Evolutionary conservation across 2,113 vertebrate genomes (phyloP).

Genomic region (Corydoras maculifer): DNA sequence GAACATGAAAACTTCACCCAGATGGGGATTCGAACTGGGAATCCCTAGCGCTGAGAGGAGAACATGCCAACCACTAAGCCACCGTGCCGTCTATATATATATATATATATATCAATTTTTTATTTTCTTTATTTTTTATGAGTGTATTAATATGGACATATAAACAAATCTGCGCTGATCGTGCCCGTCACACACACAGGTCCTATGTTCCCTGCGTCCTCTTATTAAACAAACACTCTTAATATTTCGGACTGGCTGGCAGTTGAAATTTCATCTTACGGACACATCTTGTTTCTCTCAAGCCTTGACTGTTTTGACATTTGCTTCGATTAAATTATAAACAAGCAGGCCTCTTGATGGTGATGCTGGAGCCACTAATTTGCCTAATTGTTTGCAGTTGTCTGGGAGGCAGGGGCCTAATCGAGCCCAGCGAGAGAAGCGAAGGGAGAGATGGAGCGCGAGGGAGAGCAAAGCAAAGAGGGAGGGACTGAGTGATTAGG

Average conservation of each 20-base stretch:
- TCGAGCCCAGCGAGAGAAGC: slow-evolving; percentile 74
- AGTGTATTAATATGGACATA: slow-evolving; percentile 53
- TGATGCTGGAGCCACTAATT: slow-evolving; percentile 99
- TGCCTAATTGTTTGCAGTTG: slow-evolving; percentile 99
- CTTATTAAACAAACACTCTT: slow-evolving; percentile 99
- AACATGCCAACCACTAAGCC: too few species aligned
- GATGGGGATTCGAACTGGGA: too few species aligned
- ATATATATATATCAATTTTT: too few species aligned
- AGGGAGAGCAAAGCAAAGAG: slow-evolving; percentile 28
- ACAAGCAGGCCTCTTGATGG: slow-evolving; percentile 99
- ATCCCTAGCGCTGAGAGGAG: too few species aligned
- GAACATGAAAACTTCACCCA: too few species aligned
- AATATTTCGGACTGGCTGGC: slow-evolving; percentile 97
- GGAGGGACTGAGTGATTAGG: slow-evolving; percentile 83
- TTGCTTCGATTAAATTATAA: slow-evolving; percentile 99
- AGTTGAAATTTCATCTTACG: slow-evolving; percentile 99
- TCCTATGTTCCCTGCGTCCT: slow-evolving; percentile 25
- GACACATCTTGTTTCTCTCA: slow-evolving; percentile 99
- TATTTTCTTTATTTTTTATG: too few species aligned
- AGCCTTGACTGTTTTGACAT: slow-evolving; percentile 99
- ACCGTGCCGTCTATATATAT: too few species aligned
- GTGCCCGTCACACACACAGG: not conserved
- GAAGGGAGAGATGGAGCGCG: slow-evolving; percentile 27
- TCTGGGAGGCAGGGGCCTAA: slow-evolving; percentile 77
- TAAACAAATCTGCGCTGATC: slow-evolving; percentile 16